Evolutionary conservation across 2,797 vertebrate genomes (phyloP).

Genomic region (Allochrocebus solatus): DNA sequence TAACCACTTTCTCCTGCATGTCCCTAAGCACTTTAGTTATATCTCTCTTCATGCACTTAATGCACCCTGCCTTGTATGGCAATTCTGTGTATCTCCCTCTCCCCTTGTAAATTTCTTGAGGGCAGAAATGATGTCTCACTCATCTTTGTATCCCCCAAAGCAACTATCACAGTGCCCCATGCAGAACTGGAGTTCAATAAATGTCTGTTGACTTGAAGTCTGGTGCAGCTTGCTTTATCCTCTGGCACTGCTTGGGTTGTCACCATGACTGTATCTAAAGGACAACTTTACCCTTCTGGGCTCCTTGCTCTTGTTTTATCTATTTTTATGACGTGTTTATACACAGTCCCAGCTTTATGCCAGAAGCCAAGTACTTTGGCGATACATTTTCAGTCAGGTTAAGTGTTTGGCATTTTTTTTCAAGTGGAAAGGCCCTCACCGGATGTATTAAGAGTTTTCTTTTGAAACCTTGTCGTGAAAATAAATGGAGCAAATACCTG

Average conservation of each 20-base stretch:
- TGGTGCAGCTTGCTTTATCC: constrained; percentile 43
- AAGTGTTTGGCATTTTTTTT: constrained; percentile 30
- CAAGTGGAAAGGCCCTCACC: not conserved
- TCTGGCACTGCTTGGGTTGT: constrained; percentile 1
- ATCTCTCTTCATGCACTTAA: not conserved
- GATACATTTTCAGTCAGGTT: constrained; percentile 58
- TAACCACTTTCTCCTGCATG: not conserved
- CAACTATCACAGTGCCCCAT: not conserved
- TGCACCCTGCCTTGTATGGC: not conserved
- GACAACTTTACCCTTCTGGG: constrained; percentile 54
- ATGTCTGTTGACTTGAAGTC: constrained; percentile 59
- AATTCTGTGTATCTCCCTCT: not conserved
- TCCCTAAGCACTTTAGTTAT: not conserved
- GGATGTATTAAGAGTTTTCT: constrained; percentile 1
- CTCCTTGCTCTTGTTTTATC: constrained; percentile 52
- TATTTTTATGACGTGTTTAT: constrained; percentile 60
- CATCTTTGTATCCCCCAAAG: constrained; percentile 37
- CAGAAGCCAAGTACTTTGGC: constrained; percentile 39
- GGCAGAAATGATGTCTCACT: not conserved
- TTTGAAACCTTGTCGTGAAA: constrained; percentile 20
- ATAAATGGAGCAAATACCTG: not conserved
- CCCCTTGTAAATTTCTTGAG: not conserved
- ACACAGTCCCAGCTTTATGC: constrained; percentile 31
- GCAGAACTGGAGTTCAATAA: constrained; percentile 31
- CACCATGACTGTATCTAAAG: constrained; percentile 43